Conservation (phyloP, 2,797 vertebrate species). For the Microctenopoma stevenorrisi region DNA sequence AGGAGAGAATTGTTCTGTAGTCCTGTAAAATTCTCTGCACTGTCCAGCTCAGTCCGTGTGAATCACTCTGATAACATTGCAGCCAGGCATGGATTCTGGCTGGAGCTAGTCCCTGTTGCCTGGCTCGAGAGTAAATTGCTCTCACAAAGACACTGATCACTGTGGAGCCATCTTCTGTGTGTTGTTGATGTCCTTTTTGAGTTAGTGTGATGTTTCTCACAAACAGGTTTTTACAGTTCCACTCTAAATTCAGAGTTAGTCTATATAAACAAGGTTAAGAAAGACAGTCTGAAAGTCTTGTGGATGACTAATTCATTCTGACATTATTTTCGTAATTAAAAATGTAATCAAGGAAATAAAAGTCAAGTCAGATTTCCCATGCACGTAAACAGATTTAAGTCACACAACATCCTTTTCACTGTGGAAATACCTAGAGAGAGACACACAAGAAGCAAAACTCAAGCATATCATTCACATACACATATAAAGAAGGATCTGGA, state of each 20-base stretch:
- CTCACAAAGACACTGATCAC: slow-evolving; percentile 35
- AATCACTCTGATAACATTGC: slow-evolving; percentile 63
- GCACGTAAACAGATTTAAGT: no score
- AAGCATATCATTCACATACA: no score
- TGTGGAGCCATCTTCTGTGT: slow-evolving; percentile 28
- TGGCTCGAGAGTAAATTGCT: slow-evolving; percentile 54
- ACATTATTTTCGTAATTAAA: background rate
- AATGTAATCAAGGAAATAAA: no score
- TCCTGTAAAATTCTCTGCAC: slow-evolving; percentile 61
- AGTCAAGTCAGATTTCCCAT: no score
- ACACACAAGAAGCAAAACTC: no score
- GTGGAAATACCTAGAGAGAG: no score
- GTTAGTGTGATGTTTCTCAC: slow-evolving; percentile 20
- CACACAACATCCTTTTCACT: no score
- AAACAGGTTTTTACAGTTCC: slow-evolving; percentile 12
- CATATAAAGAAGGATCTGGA: no score
- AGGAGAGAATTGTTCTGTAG: slow-evolving; percentile 60
- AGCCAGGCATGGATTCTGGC: slow-evolving; percentile 56
- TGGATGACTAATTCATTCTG: background rate
- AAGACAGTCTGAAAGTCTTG: background rate
- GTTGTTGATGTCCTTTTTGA: slow-evolving; percentile 35
- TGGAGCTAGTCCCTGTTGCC: slow-evolving; percentile 32
- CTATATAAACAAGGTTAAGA: background rate
- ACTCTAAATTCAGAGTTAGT: background rate
- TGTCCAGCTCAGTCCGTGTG: slow-evolving; percentile 64